Evolutionary conservation across 1,140 invertebrate species (phyloP).

Genomic region (Penaeus indicus): DNA sequence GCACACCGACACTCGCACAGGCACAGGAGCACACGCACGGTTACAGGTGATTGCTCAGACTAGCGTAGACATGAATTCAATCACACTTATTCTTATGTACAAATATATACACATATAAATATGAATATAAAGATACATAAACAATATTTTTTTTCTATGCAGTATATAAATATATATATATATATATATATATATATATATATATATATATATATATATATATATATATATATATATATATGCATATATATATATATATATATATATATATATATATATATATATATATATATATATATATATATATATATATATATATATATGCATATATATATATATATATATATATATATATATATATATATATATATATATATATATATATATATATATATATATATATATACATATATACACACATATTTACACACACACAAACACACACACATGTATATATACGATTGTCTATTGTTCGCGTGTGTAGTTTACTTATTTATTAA

Average conservation of each 20-base stretch:
- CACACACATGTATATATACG: background rate
- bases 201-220: slow-evolving; percentile 2
- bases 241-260: background rate
- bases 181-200: slow-evolving; percentile 5
- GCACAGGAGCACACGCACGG: background rate
- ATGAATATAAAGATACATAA: background rate
- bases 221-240: background rate
- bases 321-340: background rate
- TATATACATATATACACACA: too few relatives aligned
- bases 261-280: background rate
- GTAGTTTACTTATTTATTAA: background rate
- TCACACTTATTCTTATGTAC: background rate
- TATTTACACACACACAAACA: too few relatives aligned
- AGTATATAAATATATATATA: background rate
- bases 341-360: too few relatives aligned
- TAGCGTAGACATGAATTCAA: background rate
- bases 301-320: background rate
- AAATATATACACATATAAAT: background rate
- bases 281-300: background rate
- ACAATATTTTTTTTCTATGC: too few relatives aligned
- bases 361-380: too few relatives aligned
- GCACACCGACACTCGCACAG: background rate
- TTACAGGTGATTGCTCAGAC: background rate
- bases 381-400: too few relatives aligned
- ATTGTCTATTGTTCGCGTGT: background rate